Base-by-base conservation (phyloP, 2,113 vertebrate genomes). In the Siniperca chuatsi region DNA sequence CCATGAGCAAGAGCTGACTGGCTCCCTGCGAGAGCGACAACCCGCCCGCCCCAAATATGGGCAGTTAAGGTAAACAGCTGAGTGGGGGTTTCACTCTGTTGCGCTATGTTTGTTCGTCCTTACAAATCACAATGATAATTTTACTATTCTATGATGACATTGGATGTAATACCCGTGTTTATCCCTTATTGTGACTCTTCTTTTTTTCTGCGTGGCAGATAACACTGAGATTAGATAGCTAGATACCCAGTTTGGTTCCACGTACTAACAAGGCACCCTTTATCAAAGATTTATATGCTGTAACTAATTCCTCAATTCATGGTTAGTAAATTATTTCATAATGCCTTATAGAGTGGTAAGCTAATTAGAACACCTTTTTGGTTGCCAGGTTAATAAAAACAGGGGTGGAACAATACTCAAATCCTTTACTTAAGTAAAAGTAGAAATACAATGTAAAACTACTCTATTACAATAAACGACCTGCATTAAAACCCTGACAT, bases 31-130 rank as follows among this genome's bases (percentile, higher is more conserved):
- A 5, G 16, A 20, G 54, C 54, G 21, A 82, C 84, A 25, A 73
- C 72, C 86, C 76, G 61, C 55, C 83, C 57, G 33, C 52, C 20
- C 92, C 95, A 94, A 87, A 95, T 95, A 92, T 94, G 95, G 96
- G 20, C 78, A 81, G 10, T 3, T 23, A 37, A 62, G 77, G 82
- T 77, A 70, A 85, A 50, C 61, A 61, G 78, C 83, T 75, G 68
- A 61, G 50, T 68, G 44, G 35, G 66, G 21, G 11, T 65, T 80
- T 68, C 61, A 50, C 35, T 12, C 0, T 48, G 2, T 11, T 50
- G 46, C 64, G 35, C 29, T 29, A 29, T 29, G 23, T 46, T 16
- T 29, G 33, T 29, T 37, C 2, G 11, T 68, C 2, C 10, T 0
- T 9, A 9, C 37, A 46, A 37, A n/a, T 50, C 4, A 50, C 29